phyloP scores from a whole-genome alignment of 2,113 vertebrate genomes.

The Petaurus breviceps region DNA sequence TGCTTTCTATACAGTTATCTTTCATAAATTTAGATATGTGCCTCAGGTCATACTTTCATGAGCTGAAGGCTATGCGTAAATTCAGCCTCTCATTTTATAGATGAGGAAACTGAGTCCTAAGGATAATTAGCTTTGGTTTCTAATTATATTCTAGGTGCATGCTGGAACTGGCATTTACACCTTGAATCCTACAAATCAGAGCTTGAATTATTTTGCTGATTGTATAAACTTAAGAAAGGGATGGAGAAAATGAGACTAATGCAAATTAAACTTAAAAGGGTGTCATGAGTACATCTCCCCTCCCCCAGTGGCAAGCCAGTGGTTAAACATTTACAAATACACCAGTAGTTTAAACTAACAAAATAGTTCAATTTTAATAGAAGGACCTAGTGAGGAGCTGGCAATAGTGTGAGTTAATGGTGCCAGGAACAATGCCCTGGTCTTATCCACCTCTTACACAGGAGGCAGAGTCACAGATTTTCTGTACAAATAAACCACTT shows the following conservation, averaged over 20 bases:
- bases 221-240: not conserved
- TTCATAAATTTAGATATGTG: not conserved
- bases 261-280: not conserved
- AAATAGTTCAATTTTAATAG: conserved; percentile 62
- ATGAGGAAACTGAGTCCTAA: conserved; percentile 35
- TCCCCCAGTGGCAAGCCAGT: not conserved
- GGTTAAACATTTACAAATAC: not conserved
- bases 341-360: conserved; percentile 36
- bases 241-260: not conserved
- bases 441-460: conserved; percentile 27
- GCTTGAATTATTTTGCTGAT: not conserved
- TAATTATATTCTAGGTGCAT: conserved; percentile 42
- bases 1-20: not conserved
- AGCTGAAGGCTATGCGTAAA: too few relatives aligned
- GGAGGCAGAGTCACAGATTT: conserved; percentile 31
- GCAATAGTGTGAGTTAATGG: not conserved
- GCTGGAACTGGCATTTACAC: not conserved
- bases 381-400: conserved; percentile 38
- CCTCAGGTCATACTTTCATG: too few relatives aligned
- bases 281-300: not conserved
- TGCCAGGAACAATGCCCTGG: conserved; percentile 42
- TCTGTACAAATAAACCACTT: conserved; percentile 25
- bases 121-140: conserved; percentile 48
- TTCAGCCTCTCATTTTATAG: not conserved
- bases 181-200: not conserved